These are phyloP conservation scores for Galeopsomyia nigrocyanea DNA, from an alignment of 2,888 invertebrate species.

Conservation along the genomic window DNA sequence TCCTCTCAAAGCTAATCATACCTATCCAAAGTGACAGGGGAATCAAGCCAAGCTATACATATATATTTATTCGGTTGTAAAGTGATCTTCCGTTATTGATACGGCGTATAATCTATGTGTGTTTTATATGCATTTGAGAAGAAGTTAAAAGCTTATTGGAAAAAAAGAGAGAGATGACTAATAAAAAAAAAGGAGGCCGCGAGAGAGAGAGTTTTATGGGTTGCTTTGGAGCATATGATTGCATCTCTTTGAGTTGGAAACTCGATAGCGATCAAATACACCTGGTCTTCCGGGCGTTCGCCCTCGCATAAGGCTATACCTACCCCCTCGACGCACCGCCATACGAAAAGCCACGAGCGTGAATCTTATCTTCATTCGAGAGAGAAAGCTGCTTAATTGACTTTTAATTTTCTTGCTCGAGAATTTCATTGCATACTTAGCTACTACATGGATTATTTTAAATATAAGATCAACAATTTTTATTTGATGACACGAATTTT, in stretches of 20 bases:
- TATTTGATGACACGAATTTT: too few relatives aligned
- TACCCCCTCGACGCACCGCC: slow-evolving; percentile 4
- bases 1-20: not conserved
- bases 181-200: slow-evolving; percentile 26
- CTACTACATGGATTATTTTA: too few relatives aligned
- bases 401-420: not conserved
- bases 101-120: not conserved
- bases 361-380: slow-evolving; percentile 1
- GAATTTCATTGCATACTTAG: too few relatives aligned
- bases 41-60: slow-evolving; percentile 2
- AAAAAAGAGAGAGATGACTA: slow-evolving; percentile 26
- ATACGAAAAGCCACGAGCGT: slow-evolving; percentile 6
- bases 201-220: slow-evolving; percentile 24
- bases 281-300: slow-evolving; percentile 49
- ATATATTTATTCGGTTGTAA: slow-evolving; percentile 22
- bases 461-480: too few relatives aligned
- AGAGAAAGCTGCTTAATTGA: not conserved
- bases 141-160: slow-evolving; percentile 39
- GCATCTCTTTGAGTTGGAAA: slow-evolving; percentile 54
- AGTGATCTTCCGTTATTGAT: slow-evolving; percentile 26
- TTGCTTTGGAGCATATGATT: slow-evolving; percentile 63
- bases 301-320: slow-evolving; percentile 1
- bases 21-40: not conserved
- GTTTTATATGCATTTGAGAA: slow-evolving; percentile 13
- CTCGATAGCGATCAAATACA: slow-evolving; percentile 63